A percentile compares a stretch with the other conserved stretches of the same genome.
Evolutionary conservation across 2,797 vertebrate genomes (phyloP).

Genomic region (Ammospiza maritima): DNA sequence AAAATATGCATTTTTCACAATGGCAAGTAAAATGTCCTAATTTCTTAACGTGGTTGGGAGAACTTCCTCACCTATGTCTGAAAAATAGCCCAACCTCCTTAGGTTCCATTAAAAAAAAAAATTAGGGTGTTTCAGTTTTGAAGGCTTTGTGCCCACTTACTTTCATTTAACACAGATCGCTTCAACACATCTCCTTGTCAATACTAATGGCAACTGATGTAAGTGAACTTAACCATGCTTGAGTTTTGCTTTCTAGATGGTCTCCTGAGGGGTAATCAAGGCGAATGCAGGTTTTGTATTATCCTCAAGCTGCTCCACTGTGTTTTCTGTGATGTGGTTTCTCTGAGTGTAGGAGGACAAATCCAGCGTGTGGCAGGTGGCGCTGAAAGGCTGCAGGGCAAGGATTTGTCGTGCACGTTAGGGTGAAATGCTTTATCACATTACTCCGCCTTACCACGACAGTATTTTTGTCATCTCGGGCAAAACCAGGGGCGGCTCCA

Average conservation of each 20-base stretch:
- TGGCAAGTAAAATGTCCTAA: background rate
- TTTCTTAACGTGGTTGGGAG: background rate
- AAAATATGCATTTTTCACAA: background rate
- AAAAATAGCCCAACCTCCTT: background rate
- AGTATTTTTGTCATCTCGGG: fast-evolving
- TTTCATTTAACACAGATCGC: background rate
- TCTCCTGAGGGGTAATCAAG: background rate
- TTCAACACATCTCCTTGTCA: background rate
- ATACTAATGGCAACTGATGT: background rate
- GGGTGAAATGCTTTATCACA: fast-evolving
- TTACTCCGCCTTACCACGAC: fast-evolving
- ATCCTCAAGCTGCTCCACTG: background rate
- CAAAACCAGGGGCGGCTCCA: background rate
- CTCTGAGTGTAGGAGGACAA: background rate
- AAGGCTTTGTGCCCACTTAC: background rate
- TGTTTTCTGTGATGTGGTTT: background rate
- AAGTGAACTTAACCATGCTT: background rate
- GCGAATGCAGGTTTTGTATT: fast-evolving
- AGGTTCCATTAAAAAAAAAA: background rate
- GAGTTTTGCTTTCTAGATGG: background rate
- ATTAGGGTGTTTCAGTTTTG: background rate
- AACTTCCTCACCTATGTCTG: background rate
- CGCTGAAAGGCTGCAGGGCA: background rate
- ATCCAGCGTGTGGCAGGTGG: background rate
- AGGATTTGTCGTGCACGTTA: background rate